Evolutionary conservation across 1,140 invertebrate species (phyloP).

Genomic region (Paracyclopina nana): DNA sequence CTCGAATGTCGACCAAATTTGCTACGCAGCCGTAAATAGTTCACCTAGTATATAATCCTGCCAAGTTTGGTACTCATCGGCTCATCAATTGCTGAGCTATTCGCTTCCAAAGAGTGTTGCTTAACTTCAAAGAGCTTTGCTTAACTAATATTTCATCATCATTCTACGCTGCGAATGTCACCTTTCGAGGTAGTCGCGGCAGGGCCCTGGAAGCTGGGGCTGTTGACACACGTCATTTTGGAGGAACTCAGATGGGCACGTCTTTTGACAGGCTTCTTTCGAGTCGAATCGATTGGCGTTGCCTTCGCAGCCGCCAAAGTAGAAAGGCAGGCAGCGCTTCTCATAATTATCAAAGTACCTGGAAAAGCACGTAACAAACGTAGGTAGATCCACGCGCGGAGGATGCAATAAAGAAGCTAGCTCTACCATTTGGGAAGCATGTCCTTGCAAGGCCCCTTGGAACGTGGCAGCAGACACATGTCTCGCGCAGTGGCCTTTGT

Average conservation of each 20-base stretch:
- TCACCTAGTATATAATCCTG: too few species aligned
- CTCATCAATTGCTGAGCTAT: too few species aligned
- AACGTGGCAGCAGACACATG: constrained; percentile 17
- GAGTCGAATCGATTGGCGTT: constrained; percentile 44
- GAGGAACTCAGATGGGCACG: constrained; percentile 13
- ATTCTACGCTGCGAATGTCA: too few species aligned
- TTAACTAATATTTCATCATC: too few species aligned
- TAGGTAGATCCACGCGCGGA: not conserved
- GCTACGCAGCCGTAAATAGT: too few species aligned
- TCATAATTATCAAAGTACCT: constrained; percentile 64
- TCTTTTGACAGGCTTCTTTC: constrained; percentile 13
- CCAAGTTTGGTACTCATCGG: too few species aligned
- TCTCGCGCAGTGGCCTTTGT: constrained; percentile 12
- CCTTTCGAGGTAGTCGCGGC: constrained; percentile 34
- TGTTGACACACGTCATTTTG: constrained; percentile 37
- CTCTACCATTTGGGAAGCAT: constrained; percentile 29
- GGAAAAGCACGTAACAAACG: not conserved
- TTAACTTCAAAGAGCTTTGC: too few species aligned
- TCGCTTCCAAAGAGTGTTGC: too few species aligned
- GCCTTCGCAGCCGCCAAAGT: constrained; percentile 61
- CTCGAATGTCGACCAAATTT: too few species aligned
- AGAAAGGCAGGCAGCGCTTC: constrained; percentile 79
- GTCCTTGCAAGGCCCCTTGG: constrained; percentile 33
- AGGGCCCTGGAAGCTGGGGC: constrained; percentile 45
- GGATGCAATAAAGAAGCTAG: not conserved